Evolutionary conservation across 2,113 vertebrate genomes (phyloP).

Genomic region (Engystomops pustulosus): DNA sequence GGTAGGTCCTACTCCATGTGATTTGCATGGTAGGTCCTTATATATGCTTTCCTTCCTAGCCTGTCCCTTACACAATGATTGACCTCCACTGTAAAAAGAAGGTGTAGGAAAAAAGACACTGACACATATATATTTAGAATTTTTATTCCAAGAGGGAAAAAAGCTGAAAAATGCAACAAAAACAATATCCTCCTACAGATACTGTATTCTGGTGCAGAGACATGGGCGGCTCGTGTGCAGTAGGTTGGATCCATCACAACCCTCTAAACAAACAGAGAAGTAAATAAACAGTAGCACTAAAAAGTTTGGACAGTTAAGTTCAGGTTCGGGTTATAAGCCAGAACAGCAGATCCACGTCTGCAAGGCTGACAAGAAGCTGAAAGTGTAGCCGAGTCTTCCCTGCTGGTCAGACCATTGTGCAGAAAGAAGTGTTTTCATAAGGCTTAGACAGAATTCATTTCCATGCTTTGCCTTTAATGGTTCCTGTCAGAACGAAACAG

Average conservation of each 20-base stretch:
- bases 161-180: neutral
- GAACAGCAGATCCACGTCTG: slow-evolving; percentile 62
- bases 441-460: slow-evolving; percentile 80
- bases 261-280: slow-evolving; percentile 46
- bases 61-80: too few species aligned
- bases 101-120: too few species aligned
- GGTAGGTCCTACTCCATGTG: too few species aligned
- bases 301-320: slow-evolving; percentile 33
- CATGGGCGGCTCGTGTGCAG: neutral
- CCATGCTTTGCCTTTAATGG: slow-evolving; percentile 76
- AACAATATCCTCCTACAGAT: neutral
- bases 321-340: slow-evolving; percentile 56
- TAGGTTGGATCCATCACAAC: slow-evolving; percentile 14
- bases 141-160: too few species aligned
- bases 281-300: slow-evolving; percentile 57
- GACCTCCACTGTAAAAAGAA: too few species aligned
- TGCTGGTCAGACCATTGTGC: slow-evolving; percentile 72
- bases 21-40: too few species aligned
- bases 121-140: too few species aligned
- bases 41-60: too few species aligned
- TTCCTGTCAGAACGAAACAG: slow-evolving; percentile 80
- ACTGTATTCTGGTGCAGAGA: neutral
- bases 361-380: slow-evolving; percentile 67
- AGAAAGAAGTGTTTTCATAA: slow-evolving; percentile 78
- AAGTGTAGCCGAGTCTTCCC: slow-evolving; percentile 69